Conservation (phyloP, 2,888 invertebrate species). For the Saturnia japonica region DNA sequence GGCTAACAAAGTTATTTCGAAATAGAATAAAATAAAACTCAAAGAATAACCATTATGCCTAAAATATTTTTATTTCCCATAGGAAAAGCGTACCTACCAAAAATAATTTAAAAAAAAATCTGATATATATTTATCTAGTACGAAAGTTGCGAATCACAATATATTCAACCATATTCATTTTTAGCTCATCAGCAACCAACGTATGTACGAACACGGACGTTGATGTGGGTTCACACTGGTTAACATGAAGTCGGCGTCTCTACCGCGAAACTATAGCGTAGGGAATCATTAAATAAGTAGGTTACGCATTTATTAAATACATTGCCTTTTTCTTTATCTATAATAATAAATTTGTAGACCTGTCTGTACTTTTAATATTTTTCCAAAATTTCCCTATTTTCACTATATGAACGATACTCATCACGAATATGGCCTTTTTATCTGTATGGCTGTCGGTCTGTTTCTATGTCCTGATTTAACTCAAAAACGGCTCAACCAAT, state of each 20-base stretch:
- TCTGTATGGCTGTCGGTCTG: no score
- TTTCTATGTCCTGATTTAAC: no score
- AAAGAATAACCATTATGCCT: not conserved
- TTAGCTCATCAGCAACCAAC: slow-evolving; percentile 15
- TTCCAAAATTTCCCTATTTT: no score
- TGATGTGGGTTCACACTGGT: slow-evolving; percentile 28
- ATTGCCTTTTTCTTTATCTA: not conserved
- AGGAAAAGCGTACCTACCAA: no score
- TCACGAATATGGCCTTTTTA: no score
- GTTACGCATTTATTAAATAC: not conserved
- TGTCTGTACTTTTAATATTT: no score
- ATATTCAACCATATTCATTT: slow-evolving; percentile 24
- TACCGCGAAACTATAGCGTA: slow-evolving; percentile 15
- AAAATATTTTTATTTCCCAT: no score
- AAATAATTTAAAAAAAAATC: slow-evolving; percentile 6
- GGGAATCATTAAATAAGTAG: slow-evolving; percentile 14
- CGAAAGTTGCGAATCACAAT: slow-evolving; percentile 31
- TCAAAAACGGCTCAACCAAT: no score
- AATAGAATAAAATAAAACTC: no score
- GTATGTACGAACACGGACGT: slow-evolving; percentile 22
- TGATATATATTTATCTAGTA: not conserved
- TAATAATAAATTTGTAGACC: no score
- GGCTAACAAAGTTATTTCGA: no score
- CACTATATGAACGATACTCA: no score
- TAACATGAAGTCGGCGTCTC: slow-evolving; percentile 13